Evolutionary conservation across 2,797 vertebrate species (phyloP).

Genomic region (Lepus oiostolus): DNA sequence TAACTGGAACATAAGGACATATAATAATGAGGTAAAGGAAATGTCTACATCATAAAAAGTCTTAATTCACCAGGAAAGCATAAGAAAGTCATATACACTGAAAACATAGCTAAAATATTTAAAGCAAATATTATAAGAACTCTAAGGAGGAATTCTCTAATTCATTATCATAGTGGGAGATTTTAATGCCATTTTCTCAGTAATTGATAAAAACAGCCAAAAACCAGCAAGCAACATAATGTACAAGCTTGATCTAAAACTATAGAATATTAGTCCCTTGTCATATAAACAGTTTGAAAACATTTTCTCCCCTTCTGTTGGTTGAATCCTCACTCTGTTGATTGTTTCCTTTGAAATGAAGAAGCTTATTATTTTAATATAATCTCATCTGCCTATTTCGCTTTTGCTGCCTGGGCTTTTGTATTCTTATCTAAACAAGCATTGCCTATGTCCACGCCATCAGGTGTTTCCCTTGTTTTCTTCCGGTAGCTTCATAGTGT

Average conservation of each 20-base stretch:
- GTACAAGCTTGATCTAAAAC: neutral
- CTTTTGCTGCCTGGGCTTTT: too few species aligned
- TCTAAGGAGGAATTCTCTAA: conserved; percentile 1
- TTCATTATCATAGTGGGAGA: neutral
- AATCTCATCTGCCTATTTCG: too few species aligned
- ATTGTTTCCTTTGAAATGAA: too few species aligned
- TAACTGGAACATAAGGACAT: neutral
- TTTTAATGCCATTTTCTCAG: conserved; percentile 14
- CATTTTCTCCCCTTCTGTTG: too few species aligned
- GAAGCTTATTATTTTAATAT: too few species aligned
- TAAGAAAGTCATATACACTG: neutral
- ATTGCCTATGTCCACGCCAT: too few species aligned
- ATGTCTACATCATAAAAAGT: conserved; percentile 1
- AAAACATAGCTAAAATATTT: conserved; percentile 36
- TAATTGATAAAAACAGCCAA: conserved; percentile 7
- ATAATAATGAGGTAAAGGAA: neutral
- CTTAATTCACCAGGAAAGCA: neutral
- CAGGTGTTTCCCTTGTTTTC: too few species aligned
- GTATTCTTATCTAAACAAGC: too few species aligned
- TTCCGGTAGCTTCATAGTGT: too few species aligned
- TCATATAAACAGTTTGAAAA: too few species aligned
- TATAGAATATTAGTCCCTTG: neutral
- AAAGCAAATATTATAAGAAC: conserved; percentile 36
- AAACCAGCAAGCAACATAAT: neutral
- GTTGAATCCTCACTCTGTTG: too few species aligned